A percentile compares a stretch with the other conserved stretches of the same genome.
Conservation (phyloP, 2,888 invertebrate genomes). For the Cenopis cana region DNA sequence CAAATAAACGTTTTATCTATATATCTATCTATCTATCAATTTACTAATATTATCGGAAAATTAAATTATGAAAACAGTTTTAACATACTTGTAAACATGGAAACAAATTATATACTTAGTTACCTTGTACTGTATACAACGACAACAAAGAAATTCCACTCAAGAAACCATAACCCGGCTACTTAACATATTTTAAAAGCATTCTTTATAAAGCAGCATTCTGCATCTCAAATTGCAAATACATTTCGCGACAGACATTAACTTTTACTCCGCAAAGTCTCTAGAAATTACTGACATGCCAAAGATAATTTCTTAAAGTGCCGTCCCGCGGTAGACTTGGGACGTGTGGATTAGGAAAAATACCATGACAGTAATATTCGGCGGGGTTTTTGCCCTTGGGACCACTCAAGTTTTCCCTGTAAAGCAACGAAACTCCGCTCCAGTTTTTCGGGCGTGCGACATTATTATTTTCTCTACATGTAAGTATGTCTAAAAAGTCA, state of each 20-base stretch:
- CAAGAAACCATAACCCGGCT: background rate
- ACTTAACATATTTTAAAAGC: background rate
- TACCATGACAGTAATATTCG: constrained; percentile 33
- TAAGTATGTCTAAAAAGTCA: background rate
- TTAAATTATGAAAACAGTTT: too few species aligned
- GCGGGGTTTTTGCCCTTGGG: constrained; percentile 3
- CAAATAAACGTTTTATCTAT: too few species aligned
- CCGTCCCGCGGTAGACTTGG: constrained; percentile 21
- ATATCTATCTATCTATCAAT: too few species aligned
- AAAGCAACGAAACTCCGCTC: background rate
- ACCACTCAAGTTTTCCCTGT: background rate
- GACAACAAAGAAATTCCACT: background rate
- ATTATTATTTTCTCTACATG: background rate
- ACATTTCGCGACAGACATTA: constrained; percentile 21
- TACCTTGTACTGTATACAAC: background rate
- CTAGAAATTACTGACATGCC: constrained; percentile 18
- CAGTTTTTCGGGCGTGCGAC: background rate
- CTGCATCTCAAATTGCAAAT: constrained; percentile 22
- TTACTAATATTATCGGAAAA: too few species aligned
- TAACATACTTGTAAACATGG: too few species aligned
- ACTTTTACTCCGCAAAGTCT: constrained; percentile 19
- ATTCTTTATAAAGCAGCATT: too few species aligned
- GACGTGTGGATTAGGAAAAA: constrained; percentile 26
- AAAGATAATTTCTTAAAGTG: constrained; percentile 35
- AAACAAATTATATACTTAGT: too few species aligned